These are phyloP conservation scores for Lithophane socia DNA, from an alignment of 2,888 invertebrate genomes.

Conservation along the genomic window DNA sequence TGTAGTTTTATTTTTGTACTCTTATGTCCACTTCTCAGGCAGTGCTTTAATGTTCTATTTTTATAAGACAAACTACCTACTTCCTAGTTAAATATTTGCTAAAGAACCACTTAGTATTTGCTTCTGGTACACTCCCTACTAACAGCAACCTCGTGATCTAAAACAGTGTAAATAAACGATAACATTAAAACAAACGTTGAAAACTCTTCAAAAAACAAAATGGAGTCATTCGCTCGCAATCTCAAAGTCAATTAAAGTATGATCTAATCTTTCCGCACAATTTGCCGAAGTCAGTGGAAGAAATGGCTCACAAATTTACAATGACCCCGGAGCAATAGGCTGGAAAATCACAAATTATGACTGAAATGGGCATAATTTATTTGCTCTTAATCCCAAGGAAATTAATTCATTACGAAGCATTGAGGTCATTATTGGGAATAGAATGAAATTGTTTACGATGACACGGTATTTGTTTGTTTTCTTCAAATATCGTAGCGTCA, in stretches of 20 bases:
- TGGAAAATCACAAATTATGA: slow-evolving; percentile 34
- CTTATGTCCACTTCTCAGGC: neutral
- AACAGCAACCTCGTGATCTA: neutral
- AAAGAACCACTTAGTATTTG: neutral
- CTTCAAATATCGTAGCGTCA: too few relatives aligned
- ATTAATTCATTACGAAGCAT: neutral
- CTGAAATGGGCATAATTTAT: slow-evolving; percentile 21
- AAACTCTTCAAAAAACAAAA: slow-evolving; percentile 5
- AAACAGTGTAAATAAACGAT: neutral
- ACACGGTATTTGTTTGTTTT: neutral
- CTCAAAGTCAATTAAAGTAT: slow-evolving; percentile 36
- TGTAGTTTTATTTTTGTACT: neutral
- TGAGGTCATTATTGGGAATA: neutral
- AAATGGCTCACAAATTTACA: slow-evolving; percentile 40
- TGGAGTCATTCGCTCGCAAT: slow-evolving; percentile 30
- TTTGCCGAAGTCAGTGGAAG: slow-evolving; percentile 16
- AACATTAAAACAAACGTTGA: slow-evolving; percentile 2
- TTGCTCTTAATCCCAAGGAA: neutral
- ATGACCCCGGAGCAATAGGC: slow-evolving; percentile 19
- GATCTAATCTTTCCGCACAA: slow-evolving; percentile 42
- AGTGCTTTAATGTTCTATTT: neutral
- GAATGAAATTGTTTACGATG: too few relatives aligned
- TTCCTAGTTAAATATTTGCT: slow-evolving; percentile 1
- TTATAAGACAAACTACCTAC: neutral
- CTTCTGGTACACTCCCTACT: neutral